phyloP scores from a whole-genome alignment of 2,888 invertebrate species.

The Lycia hirtaria region DNA sequence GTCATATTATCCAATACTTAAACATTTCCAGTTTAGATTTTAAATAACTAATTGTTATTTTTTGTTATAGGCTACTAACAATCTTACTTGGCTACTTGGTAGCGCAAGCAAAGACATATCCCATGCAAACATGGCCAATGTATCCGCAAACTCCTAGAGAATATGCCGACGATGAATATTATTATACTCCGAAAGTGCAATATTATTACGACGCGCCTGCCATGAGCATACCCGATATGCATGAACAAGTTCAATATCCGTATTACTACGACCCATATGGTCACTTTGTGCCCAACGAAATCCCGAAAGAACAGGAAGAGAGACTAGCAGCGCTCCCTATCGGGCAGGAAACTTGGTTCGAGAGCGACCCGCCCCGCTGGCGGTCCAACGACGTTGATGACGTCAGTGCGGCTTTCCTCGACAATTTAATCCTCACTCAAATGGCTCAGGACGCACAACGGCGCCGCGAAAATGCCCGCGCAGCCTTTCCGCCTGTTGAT shows the following conservation, averaged over 20 bases:
- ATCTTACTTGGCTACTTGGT: constrained; percentile 80
- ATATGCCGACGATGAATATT: constrained; percentile 84
- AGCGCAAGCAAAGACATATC: constrained; percentile 74
- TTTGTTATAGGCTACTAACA: constrained; percentile 69
- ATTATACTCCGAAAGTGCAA: constrained; percentile 81
- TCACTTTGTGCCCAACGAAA: constrained; percentile 83
- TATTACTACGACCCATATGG: constrained; percentile 80
- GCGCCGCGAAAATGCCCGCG: constrained; percentile 77
- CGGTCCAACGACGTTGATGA: constrained; percentile 75
- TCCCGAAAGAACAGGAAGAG: constrained; percentile 86
- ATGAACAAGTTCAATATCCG: constrained; percentile 73
- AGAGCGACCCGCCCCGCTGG: constrained; percentile 81
- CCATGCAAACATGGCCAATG: constrained; percentile 75
- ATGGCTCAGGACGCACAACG: constrained; percentile 86
- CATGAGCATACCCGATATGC: constrained; percentile 68
- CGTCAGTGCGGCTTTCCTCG: constrained; percentile 87
- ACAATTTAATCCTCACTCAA: constrained; percentile 88
- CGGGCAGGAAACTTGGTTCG: constrained; percentile 88
- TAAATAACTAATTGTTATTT: not conserved
- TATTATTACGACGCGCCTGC: constrained; percentile 76
- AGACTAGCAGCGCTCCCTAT: constrained; percentile 86
- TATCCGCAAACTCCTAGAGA: constrained; percentile 82
- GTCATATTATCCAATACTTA: too few species aligned
- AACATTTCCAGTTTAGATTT: not conserved
- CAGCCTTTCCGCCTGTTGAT: constrained; percentile 72